Conservation (phyloP, 2,113 vertebrate genomes). For the Mohoua ochrocephala region DNA sequence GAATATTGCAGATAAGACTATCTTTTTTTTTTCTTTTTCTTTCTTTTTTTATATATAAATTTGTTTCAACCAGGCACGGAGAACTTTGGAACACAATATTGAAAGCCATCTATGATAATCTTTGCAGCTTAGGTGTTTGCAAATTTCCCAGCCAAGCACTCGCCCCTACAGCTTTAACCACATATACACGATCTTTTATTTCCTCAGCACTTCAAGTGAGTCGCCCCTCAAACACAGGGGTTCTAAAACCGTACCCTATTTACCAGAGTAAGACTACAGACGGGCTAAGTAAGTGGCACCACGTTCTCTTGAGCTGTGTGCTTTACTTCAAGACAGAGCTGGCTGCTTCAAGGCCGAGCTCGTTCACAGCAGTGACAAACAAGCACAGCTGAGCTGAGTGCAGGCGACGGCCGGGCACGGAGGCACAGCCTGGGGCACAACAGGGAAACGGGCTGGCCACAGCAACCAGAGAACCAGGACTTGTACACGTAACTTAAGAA, state of each 20-base stretch:
- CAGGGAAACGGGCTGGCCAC: neutral
- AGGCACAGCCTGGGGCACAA: neutral
- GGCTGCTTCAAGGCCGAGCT: neutral
- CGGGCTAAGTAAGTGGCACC: neutral
- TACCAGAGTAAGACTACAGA: neutral
- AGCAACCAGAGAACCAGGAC: neutral
- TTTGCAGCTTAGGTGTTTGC: neutral
- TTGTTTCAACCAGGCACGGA: conserved; percentile 51
- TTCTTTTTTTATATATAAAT: neutral
- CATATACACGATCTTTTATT: neutral
- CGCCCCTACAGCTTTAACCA: neutral
- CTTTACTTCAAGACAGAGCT: neutral
- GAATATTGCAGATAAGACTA: conserved; percentile 41
- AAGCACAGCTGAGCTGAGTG: neutral
- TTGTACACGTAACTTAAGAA: neutral
- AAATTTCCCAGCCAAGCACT: conserved; percentile 26
- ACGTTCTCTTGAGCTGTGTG: neutral
- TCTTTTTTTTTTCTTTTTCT: neutral
- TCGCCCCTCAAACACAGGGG: neutral
- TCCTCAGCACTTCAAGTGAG: neutral
- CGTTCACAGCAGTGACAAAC: neutral
- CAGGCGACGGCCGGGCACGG: neutral
- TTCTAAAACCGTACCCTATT: neutral
- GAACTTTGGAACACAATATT: conserved; percentile 52
- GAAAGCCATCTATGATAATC: conserved; percentile 3